These are phyloP conservation scores for Keiferia lycopersicella DNA, from an alignment of 2,888 invertebrate genomes.

Conservation along the genomic window DNA sequence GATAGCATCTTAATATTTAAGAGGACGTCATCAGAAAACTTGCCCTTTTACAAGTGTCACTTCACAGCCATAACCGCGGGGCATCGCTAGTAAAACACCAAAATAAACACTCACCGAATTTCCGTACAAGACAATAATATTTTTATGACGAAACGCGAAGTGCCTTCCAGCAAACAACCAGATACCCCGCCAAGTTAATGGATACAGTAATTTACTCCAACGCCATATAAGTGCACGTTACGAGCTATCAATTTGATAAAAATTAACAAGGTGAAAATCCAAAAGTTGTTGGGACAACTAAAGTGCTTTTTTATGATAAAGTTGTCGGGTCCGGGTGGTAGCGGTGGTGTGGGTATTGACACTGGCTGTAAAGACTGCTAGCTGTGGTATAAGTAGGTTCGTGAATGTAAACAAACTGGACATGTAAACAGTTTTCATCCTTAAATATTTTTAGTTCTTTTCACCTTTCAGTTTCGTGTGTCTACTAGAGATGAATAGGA, in stretches of 20 bases:
- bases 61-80: not conserved
- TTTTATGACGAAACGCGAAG: slow-evolving; percentile 11
- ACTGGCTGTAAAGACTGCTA: not conserved
- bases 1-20: no score
- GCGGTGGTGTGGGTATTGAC: not conserved
- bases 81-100: slow-evolving; percentile 4
- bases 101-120: slow-evolving; percentile 22
- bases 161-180: not conserved
- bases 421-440: no score
- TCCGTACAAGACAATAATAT: slow-evolving; percentile 2
- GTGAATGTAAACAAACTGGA: no score
- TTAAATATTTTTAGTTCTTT: no score
- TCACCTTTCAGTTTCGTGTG: no score
- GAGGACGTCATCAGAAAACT: not conserved
- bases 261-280: slow-evolving; percentile 17
- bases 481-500: no score
- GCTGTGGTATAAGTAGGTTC: no score
- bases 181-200: slow-evolving; percentile 16
- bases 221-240: slow-evolving; percentile 9
- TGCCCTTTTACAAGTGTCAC: not conserved
- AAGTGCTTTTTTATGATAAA: slow-evolving; percentile 20
- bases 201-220: slow-evolving; percentile 1
- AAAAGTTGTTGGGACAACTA: slow-evolving; percentile 15
- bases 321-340: not conserved
- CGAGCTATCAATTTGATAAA: slow-evolving; percentile 15